Conservation (phyloP, 2,888 invertebrate species). For the Acleris laterana region DNA sequence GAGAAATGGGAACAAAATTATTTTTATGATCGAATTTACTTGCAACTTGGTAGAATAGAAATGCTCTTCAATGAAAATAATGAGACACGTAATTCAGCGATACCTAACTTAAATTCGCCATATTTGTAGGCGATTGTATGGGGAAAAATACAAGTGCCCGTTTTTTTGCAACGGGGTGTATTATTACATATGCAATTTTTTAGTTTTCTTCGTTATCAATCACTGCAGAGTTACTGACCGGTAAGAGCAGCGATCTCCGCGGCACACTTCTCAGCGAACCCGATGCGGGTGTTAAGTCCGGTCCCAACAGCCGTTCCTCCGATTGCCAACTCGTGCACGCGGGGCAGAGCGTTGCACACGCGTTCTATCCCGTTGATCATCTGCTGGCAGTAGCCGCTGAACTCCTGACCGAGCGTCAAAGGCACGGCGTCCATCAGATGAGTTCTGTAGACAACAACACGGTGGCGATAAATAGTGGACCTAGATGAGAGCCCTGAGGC, state of each 20-base stretch:
- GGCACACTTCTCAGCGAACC: constrained; percentile 97
- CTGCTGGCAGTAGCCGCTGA: constrained; percentile 96
- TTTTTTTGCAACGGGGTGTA: background rate
- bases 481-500: too few relatives aligned
- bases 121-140: too few relatives aligned
- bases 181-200: too few relatives aligned
- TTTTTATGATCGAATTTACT: too few relatives aligned
- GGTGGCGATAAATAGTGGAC: background rate
- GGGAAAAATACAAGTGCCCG: too few relatives aligned
- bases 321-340: constrained; percentile 95
- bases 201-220: too few relatives aligned
- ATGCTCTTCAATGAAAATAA: too few relatives aligned
- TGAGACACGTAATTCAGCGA: too few relatives aligned
- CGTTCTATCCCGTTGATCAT: constrained; percentile 93
- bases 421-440: constrained; percentile 97
- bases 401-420: constrained; percentile 98
- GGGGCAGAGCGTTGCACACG: constrained; percentile 90
- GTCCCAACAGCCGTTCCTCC: constrained; percentile 99
- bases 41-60: too few relatives aligned
- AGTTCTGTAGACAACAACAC: constrained; percentile 77
- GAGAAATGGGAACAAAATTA: too few relatives aligned
- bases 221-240: too few relatives aligned
- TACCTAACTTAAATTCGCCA: too few relatives aligned
- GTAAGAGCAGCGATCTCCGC: constrained; percentile 91
- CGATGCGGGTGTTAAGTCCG: constrained; percentile 96